Base-by-base conservation (phyloP, 30 jellyfish, hydroid and myxozoan genomes). In the Aurelia aurita complex sp. Pacific region DNA sequence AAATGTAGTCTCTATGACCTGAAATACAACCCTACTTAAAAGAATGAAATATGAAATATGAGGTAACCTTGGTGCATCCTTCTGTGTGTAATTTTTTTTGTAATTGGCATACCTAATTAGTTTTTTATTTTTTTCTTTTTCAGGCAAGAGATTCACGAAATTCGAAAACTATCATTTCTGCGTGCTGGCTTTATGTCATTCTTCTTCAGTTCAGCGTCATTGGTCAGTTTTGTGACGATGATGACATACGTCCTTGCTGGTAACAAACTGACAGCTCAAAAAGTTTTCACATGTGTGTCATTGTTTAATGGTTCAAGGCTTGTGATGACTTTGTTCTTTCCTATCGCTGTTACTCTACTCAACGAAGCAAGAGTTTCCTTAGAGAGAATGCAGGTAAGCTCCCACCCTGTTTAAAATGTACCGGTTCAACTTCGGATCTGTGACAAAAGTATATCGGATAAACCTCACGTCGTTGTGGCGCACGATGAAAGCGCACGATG, bases 121-220 rank as follows among this genome's bases (percentile, higher is more conserved):
- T 40, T 40, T 9, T 40, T 9, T 5, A 38, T 38, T 9, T 46
- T 67, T 33, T 53, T 50, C 15, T 55, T 32, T 81, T 81, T 19
- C 86, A 90, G 97, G 81, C 85, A 77, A 52, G 97, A 90, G 73
- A 83, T 90, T 15, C 80, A 61, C 18, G 92, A 94, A 40, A 38
- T 90, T 32, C 75, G 92, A 33, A 74, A 74, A 23, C 77, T 90
- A 69, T 55, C 91, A 2, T 90, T 54, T 74, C 84, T 86, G 4
- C 92, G 97, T 11, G 97, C 97, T 17, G 82, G 79, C 2, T 81
- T 90, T 86, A 60, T 90, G 97, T 83, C 97, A 51, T 90, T 90
- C 82, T 90, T 90, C 95, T 90, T 90, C 97, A 90, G 97, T 55
- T 78, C 97, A 8, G 92, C 85, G 2, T 67, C 97, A 6, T 65